Percentiles rank a stretch among this genome's conserved stretches.
These are phyloP conservation scores for Jacana jacana DNA, from an alignment of 2,113 vertebrate species.

Conservation along the genomic window DNA sequence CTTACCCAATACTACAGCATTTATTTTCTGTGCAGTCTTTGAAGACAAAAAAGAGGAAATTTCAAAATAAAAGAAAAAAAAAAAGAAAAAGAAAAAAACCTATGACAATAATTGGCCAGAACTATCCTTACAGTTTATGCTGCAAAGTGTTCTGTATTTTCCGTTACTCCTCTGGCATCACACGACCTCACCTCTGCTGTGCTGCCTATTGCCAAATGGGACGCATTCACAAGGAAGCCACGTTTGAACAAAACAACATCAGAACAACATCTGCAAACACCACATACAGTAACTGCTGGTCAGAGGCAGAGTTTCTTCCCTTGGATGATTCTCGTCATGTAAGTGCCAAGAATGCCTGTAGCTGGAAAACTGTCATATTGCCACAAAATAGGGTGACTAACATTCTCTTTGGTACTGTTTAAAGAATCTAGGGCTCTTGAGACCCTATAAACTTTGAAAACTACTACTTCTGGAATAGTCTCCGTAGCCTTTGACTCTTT, in stretches of 20 bases:
- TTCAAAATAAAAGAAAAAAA: fast-evolving
- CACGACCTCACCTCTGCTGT: not conserved
- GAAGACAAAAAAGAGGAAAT: not conserved
- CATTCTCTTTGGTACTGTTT: not conserved
- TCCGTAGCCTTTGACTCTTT: not conserved
- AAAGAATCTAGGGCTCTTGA: not conserved
- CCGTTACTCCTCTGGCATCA: not conserved
- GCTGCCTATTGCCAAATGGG: conserved; percentile 11
- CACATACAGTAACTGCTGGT: conserved; percentile 13
- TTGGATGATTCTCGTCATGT: not conserved
- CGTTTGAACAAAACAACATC: conserved; percentile 39
- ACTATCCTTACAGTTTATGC: not conserved
- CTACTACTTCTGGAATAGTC: not conserved
- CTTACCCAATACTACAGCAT: not conserved
- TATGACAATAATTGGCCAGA: not conserved
- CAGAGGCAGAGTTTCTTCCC: not conserved
- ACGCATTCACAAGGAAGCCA: not conserved
- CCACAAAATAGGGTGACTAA: not conserved
- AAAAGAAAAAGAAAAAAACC: no score
- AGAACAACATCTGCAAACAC: conserved; percentile 43
- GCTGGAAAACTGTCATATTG: not conserved
- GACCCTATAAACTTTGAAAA: not conserved
- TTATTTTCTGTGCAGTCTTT: not conserved
- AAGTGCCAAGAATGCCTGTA: not conserved
- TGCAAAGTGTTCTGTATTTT: not conserved